Base-by-base conservation (phyloP, 2,888 invertebrate species). In the Synergus itoensis region DNA sequence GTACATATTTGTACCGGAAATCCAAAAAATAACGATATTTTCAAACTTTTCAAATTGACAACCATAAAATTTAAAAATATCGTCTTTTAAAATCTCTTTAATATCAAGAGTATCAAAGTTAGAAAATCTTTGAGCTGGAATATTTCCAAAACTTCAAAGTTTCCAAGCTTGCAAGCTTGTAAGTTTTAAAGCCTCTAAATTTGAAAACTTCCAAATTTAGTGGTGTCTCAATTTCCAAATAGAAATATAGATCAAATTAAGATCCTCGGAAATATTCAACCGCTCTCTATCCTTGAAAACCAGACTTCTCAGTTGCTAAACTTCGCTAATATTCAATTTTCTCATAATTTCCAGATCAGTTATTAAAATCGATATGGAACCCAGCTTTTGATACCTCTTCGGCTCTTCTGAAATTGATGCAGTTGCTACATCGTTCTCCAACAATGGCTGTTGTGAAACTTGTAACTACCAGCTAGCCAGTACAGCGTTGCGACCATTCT, bases 371-470 rank as follows among this genome's bases (percentile, higher is more conserved):
- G 60, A 4, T 21, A 60, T 21, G 21, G 11, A 28, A 12, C 4
- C 12, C 8, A 40, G 4, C 4, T n/a, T 18, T 18, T 78, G 18
- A 28, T 73, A 77, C 21, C 57, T 57, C 36, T 43, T 43, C 69
- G 85, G 80, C 82, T 78, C 79, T 84, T 87, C 85, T 84, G 83
- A 87, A 87, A 87, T 87, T 86, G 84, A 86, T 81, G 85, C 83
- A 81, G 84, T 88, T 88, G 87, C 88, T 85, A 87, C 87, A 89
- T 81, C 79, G 82, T 84, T 86, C 85, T 85, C 84, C 86, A 87
- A 88, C 89, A 89, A 89, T 89, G 86, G 83, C 83, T 79, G 86
- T 88, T 88, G 86, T 85, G 89, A 89, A 89, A 89, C 85, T 83
- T 83, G 82, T 82, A 83, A 84, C 84, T 77, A 81, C 67, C 81